A percentile compares a stretch with the other conserved stretches of the same genome.
phyloP scores from a whole-genome alignment of 2,888 invertebrate genomes.

The Trichacis sp. region DNA sequence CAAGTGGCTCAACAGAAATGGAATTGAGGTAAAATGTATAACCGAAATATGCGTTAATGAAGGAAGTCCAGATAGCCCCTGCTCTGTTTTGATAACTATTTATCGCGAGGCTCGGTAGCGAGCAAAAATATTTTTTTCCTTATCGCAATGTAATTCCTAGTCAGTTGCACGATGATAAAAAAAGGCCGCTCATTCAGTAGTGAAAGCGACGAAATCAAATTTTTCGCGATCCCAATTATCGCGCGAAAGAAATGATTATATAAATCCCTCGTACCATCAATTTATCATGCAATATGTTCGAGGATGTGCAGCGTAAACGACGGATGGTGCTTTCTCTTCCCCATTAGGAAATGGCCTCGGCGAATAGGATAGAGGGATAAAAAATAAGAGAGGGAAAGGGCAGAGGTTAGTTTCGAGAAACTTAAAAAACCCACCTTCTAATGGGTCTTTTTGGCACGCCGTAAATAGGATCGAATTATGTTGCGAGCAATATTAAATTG shows the following conservation, averaged over 20 bases:
- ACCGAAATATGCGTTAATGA: constrained; percentile 7
- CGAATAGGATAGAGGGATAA: not conserved
- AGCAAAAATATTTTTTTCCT: not conserved
- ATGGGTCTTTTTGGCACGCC: not conserved
- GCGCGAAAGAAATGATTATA: not conserved
- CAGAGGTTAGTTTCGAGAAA: not conserved
- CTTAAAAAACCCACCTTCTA: not conserved
- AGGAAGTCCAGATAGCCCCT: constrained; percentile 21
- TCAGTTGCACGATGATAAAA: not conserved
- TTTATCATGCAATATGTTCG: not conserved
- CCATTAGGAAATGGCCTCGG: constrained; percentile 23
- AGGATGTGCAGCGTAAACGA: constrained; percentile 2
- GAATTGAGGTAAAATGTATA: not conserved
- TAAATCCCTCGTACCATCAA: not conserved
- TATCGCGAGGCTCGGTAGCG: constrained; percentile 10
- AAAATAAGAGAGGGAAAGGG: not conserved
- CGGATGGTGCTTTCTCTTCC: constrained; percentile 36
- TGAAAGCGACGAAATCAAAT: not conserved
- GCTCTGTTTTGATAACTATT: constrained; percentile 21
- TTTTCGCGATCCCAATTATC: not conserved
- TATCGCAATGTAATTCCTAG: constrained; percentile 7
- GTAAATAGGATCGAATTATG: not conserved
- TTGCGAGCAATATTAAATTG: not conserved
- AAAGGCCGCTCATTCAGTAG: not conserved
- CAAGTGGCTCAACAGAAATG: not conserved